These are phyloP conservation scores for Rhinoptilus africanus DNA, from an alignment of 2,113 vertebrate genomes.

Conservation along the genomic window DNA sequence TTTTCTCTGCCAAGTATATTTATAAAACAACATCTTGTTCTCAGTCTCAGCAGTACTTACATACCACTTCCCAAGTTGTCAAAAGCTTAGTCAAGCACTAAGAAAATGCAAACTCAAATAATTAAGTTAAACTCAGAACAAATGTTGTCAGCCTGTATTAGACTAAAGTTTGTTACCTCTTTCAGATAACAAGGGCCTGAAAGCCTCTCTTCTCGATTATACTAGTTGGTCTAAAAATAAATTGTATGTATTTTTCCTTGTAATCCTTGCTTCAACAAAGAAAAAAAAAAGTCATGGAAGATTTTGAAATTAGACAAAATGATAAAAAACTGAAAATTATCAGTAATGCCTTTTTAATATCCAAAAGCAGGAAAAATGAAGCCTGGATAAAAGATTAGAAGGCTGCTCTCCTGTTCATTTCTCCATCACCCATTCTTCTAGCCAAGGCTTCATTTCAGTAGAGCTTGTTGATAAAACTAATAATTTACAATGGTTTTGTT, in stretches of 20 bases:
- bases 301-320: background rate
- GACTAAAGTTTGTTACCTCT: background rate
- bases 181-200: background rate
- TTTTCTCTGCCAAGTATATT: conserved; percentile 35
- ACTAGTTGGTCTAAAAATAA: background rate
- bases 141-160: background rate
- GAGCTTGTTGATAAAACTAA: background rate
- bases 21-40: conserved; percentile 51
- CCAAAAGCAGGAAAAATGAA: background rate
- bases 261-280: background rate
- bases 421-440: background rate
- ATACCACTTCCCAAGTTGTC: conserved; percentile 46
- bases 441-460: background rate
- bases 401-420: background rate
- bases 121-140: conserved; percentile 41
- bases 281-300: background rate
- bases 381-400: background rate
- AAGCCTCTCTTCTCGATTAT: background rate
- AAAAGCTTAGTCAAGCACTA: conserved; percentile 40
- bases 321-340: background rate
- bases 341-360: background rate
- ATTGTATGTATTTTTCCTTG: background rate
- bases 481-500: background rate
- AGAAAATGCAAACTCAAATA: conserved; percentile 30
- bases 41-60: conserved; percentile 7